Percentiles rank a stretch among this genome's conserved stretches.
phyloP scores from a whole-genome alignment of 2,888 invertebrate species.

The Limnephilus lunatus region DNA sequence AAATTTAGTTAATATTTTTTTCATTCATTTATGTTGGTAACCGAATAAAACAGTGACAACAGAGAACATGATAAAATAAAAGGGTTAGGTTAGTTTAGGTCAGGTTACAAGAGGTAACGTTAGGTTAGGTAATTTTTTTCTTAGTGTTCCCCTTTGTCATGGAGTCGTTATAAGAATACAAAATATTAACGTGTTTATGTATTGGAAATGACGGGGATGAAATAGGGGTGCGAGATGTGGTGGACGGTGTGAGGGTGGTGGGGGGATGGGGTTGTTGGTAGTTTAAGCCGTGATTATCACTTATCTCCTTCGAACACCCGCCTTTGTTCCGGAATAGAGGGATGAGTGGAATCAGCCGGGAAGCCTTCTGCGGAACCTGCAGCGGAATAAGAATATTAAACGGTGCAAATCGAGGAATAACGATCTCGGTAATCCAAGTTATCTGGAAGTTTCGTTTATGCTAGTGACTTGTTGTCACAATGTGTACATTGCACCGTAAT shows the following conservation, averaged over 20 bases:
- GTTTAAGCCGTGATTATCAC: slow-evolving; percentile 33
- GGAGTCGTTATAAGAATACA: neutral
- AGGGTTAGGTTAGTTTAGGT: too few relatives aligned
- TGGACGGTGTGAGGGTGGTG: neutral
- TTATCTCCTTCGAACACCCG: slow-evolving; percentile 40
- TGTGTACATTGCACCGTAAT: too few relatives aligned
- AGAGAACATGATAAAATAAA: too few relatives aligned
- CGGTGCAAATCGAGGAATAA: neutral
- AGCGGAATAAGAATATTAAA: neutral
- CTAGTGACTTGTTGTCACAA: neutral
- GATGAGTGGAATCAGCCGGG: slow-evolving; percentile 27
- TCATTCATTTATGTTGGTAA: too few relatives aligned
- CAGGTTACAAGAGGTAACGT: too few relatives aligned
- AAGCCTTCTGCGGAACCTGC: slow-evolving; percentile 14
- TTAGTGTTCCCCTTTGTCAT: too few relatives aligned
- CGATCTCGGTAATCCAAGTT: neutral
- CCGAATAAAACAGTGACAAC: too few relatives aligned
- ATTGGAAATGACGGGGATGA: neutral
- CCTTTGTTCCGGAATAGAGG: slow-evolving; percentile 18
- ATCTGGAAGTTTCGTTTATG: neutral
- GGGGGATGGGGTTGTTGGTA: neutral
- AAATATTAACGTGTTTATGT: neutral
- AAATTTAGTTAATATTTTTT: too few relatives aligned
- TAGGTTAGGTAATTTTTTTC: too few relatives aligned
- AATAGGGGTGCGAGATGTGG: neutral